Base-by-base conservation (phyloP, 2,797 vertebrate genomes). In the Echeneis naucrates region DNA sequence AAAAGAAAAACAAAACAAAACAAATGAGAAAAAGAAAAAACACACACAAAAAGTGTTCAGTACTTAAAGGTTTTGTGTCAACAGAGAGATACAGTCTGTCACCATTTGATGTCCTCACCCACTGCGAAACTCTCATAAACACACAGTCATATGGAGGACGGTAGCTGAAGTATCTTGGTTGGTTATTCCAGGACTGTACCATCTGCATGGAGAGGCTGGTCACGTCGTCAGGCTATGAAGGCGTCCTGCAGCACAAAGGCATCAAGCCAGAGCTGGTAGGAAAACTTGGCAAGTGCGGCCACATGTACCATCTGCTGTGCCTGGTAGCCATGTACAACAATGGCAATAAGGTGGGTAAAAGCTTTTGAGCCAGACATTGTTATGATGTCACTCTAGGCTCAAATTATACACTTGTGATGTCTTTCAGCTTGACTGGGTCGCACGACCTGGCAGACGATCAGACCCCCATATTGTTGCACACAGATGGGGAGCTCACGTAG, bases 281-380 rank as follows among this genome's bases (percentile, higher is more conserved):
- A 84, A 98, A 96, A 89, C 92, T 99, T 95, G 97, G 97, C 88
- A 97, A 96, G 89, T 99, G 98, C 0, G 96, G 96, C 51, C 98
- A 99, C 90, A 94, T 98, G 95, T 99, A 97, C 94, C 98, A 99
- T 93, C 95, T 98, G 86, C 95, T 98, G 85, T 99, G 98, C 90
- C 95, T 99, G 79, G 95, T 99, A 81, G 98, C 98, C 90, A 98
- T 99, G 98, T 99, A 99, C 93, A 97, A 95, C 95, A 99, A 98
- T 1, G 98, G 98, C 89, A 99, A 98, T 92, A 98, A 98, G 97
- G 96, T 97, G 91, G 89, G 94, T 84, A 80, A 64, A 75, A 71
- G 77, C 87, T 64, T 62, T 62, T 2, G 62, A 85, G 89, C 83
- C 88, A 89, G 76, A 77, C 77, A 37, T 45, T 71, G 86, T 85